Evolutionary conservation across 2,113 vertebrate species (phyloP), one percentile per base, ranked within the genome.

Genomic region (Ondatra zibethicus): DNA sequence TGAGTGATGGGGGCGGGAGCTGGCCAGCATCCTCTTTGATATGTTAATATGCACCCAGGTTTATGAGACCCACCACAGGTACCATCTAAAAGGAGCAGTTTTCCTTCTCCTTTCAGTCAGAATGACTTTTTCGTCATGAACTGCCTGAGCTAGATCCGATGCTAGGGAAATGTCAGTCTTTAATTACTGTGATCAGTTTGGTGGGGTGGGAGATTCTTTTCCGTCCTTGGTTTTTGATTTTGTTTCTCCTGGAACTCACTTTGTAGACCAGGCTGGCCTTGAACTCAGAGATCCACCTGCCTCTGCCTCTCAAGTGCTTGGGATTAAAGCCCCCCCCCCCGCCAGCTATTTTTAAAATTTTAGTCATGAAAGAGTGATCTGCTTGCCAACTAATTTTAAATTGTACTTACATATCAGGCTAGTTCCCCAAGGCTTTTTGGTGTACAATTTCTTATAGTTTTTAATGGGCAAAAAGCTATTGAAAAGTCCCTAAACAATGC

Each of bases 301-400:
- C 16, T 72, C 36, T 72, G 36, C 68, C 36, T n/a, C 70, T n/a
- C 19, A 19, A 36, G 70, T 72, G 70, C 68, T 72, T 72, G 68
- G 68, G 68, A 72, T n/a, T 72, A 72, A 72, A 72, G 36, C 17
- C 14, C 6, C 14, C 6, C 36, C 36, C 66, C 12, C 12, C 45
- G 6, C 55, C 55, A 58, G 55, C 55, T 58, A n/a, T 36, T 39
- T 72, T n/a, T n/a, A 39, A 39, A 61, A 27, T 88, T 63, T 73
- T 52, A 89, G 70, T 52, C 47, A 55, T 65, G 33, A 72, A 63
- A 70, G 21, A 61, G 13, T 85, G 31, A 33, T 95, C 13, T 33
- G 27, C 73, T 94, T 90, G 68, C n/a, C 63, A 47, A 13, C 29
- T 93, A 75, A 87, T 36, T 88, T 77, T 36, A 66, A 96, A 55